phyloP scores from a whole-genome alignment of 2,888 invertebrate species.

The Acleris holmiana region DNA sequence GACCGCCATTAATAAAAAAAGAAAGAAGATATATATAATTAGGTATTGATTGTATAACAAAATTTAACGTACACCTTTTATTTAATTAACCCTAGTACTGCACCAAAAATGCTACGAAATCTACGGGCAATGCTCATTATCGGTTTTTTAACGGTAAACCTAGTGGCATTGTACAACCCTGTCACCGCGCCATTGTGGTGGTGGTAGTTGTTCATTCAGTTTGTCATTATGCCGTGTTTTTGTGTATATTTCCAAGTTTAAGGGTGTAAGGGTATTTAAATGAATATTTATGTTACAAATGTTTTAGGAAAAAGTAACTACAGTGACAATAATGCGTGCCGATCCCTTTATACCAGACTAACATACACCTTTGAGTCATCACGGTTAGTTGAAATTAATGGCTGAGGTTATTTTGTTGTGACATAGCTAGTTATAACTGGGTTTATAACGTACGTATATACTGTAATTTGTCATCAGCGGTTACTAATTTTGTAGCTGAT shows the following conservation, averaged over 20 bases:
- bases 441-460: slow-evolving; percentile 53
- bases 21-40: no score
- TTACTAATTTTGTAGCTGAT: slow-evolving; percentile 44
- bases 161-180: slow-evolving; percentile 51
- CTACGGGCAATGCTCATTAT: slow-evolving; percentile 35
- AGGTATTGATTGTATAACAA: no score
- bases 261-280: slow-evolving; percentile 52
- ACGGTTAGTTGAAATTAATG: slow-evolving; percentile 79
- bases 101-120: no score
- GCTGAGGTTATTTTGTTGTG: slow-evolving; percentile 82
- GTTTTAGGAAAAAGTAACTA: slow-evolving; percentile 67
- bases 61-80: no score
- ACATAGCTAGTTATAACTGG: slow-evolving; percentile 57
- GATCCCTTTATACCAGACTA: slow-evolving; percentile 78
- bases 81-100: no score
- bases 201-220: slow-evolving; percentile 58
- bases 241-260: slow-evolving; percentile 69
- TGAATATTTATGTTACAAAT: slow-evolving; percentile 74
- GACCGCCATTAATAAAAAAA: no score
- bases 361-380: slow-evolving; percentile 74
- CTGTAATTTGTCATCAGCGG: slow-evolving; percentile 64
- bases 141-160: slow-evolving; percentile 47
- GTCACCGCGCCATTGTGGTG: slow-evolving; percentile 77
- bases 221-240: slow-evolving; percentile 67
- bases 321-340: slow-evolving; percentile 83